Base-by-base conservation (phyloP, 1,140 invertebrate genomes). In the Forficula auricularia region DNA sequence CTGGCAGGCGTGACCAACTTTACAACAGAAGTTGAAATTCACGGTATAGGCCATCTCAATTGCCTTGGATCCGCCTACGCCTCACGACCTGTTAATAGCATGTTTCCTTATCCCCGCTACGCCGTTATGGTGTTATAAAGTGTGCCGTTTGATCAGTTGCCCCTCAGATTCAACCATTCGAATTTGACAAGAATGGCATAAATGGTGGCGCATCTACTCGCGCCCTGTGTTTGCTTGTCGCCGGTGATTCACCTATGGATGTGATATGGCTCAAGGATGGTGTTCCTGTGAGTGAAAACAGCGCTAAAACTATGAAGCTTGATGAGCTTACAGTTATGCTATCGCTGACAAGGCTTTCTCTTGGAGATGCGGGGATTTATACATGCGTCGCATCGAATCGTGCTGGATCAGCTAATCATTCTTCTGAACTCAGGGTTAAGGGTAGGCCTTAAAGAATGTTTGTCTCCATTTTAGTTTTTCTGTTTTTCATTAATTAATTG, bases 311-410 rank as follows among this genome's bases (percentile, higher is more conserved):
- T 34, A 48, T 58, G 42, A 47, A 46, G 14, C 48, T 61, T 40
- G 59, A 62, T 43, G 58, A 62, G 43, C 45, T 51, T 38, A 54
- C 32, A 18, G 53, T 53, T 9, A 55, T 61, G 37, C 49, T 61
- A 42, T 53, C 55, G 2, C 46, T 61, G 18, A 56, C 51, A 53
- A 60, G 44, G n/a, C 31, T 60, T 38, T 58, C 58, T 63, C 65
- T 57, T 54, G 58, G 43, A 59, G 61, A 52, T 59, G 56, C 72
- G 43, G 82, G 81, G 10, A 76, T 79, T 53, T 84, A 83, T 57
- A 76, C 79, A 12, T 85, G 82, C 58, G 59, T 70, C 19, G 80
- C 75, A 18, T 68, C 64, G 48, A 84, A 84, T 62, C 59, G 63
- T 34, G 77, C 75, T 19, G 77, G 75, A 45, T 63, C 58, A 41